Evolutionary conservation across 1,140 invertebrate species (phyloP), one percentile per base, ranked within the genome.

Genomic region (Eumeta japonica): DNA sequence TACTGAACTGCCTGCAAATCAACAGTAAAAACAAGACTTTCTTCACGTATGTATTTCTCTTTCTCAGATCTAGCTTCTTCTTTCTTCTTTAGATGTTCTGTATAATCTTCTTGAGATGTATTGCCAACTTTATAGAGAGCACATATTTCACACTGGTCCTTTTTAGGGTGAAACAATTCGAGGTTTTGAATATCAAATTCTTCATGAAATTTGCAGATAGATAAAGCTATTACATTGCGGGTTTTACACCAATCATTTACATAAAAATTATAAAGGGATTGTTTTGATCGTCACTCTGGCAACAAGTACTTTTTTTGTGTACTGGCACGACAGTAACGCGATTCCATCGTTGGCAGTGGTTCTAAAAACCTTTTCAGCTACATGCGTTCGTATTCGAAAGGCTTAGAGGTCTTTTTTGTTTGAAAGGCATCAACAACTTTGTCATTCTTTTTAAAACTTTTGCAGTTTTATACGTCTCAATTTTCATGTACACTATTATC

Each of bases 241-340:
- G 28, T 31, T 32, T 24, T 20, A 32, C 40, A 47, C 39, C 39
- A 46, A 28, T 46, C 20, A 16, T 29, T 19, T 16, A 29, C 20
- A 14, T 47, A 46, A 30, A 43, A 43, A 28, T 47, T 16, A 17
- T 47, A 46, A 15, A 49, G 34, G 14, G 30, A 10, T 40, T 19
- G 24, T 40, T 50, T 46, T 28, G 43, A 43, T 17, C 9, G 15
- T 37, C 39, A 49, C 15, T 49, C 47, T 41, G 46, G 46, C 27
- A 39, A 41, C 32, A 48, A 45, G 19, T 46, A 50, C 13, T 33
- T 37, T 27, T 43, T 46, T 19, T 20, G 13, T 28, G 44, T 43
- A 18, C 18, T 40, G 29, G 39, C 27, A 20, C 43, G 43, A 37
- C 33, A 45, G 15, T 45, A 45, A 17, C 37, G 43, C 1, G 43